Percentiles rank a stretch among this genome's conserved stretches.
Conservation (phyloP, 2,797 vertebrate genomes). For the Sardinella longiceps region DNA sequence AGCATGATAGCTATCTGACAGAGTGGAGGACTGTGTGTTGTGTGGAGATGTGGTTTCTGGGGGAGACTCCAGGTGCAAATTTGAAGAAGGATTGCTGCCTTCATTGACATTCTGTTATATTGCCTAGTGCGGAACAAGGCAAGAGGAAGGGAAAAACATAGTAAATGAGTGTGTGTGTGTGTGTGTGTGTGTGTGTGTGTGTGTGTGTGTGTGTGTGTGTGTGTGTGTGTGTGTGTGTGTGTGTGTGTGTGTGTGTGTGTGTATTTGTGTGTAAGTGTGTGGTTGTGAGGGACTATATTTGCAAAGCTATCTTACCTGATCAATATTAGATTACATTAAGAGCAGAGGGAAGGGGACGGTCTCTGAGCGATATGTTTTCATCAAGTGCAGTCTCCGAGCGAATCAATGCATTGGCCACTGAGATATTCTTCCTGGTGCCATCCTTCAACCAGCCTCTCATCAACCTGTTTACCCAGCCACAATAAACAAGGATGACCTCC, state of each 20-base stretch:
- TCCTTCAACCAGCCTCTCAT: slow-evolving; percentile 65
- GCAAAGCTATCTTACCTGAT: slow-evolving; percentile 47
- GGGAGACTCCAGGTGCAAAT: not conserved
- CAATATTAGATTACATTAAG: slow-evolving; percentile 52
- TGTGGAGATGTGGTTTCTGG: not conserved
- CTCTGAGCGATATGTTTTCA: slow-evolving; percentile 56
- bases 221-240: slow-evolving; percentile 20
- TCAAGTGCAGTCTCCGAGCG: slow-evolving; percentile 40
- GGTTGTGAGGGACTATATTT: slow-evolving; percentile 43
- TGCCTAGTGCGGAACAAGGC: not conserved
- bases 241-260: slow-evolving; percentile 17
- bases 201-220: not conserved
- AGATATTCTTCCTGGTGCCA: slow-evolving; percentile 51
- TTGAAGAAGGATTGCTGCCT: not conserved
- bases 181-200: slow-evolving; percentile 17
- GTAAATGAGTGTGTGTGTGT: slow-evolving; percentile 20
- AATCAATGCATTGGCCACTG: slow-evolving; percentile 65
- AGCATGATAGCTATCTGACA: not conserved
- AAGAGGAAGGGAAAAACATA: not conserved
- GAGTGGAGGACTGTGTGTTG: not conserved
- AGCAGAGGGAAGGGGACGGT: slow-evolving; percentile 31
- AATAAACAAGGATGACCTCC: slow-evolving; percentile 65
- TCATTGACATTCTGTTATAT: not conserved
- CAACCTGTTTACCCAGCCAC: slow-evolving; percentile 66
- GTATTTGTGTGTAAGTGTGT: slow-evolving; percentile 7